phyloP scores from a whole-genome alignment of 2,888 invertebrate species.

The Dolomedes plantarius region DNA sequence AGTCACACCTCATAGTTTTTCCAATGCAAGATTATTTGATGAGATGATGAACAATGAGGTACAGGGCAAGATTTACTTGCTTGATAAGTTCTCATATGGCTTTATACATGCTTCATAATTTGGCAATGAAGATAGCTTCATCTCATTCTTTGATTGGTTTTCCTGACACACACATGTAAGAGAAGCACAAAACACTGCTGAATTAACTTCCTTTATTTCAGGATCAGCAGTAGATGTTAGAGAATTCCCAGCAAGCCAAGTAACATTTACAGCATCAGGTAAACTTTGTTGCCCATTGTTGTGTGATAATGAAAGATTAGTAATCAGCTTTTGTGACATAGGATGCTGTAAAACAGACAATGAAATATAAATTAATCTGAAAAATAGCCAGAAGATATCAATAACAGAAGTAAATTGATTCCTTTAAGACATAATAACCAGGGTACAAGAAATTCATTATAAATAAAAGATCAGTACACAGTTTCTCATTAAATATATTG shows the following conservation, averaged over 20 bases:
- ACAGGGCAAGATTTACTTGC: conserved; percentile 93
- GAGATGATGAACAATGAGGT: conserved; percentile 97
- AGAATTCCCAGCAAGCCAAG: conserved; percentile 36
- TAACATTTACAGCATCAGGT: conserved; percentile 46
- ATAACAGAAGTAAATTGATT: too few relatives aligned
- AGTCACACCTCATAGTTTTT: conserved; percentile 97
- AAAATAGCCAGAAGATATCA: too few relatives aligned
- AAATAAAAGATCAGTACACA: too few relatives aligned
- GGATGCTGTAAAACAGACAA: conserved; percentile 30
- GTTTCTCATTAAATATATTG: too few relatives aligned
- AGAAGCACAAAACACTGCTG: conserved; percentile 98
- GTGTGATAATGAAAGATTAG: conserved; percentile 71
- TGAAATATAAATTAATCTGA: too few relatives aligned
- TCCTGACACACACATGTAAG: conserved; percentile 97
- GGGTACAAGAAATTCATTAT: too few relatives aligned
- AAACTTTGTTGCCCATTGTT: conserved; percentile 72
- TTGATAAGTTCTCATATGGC: conserved; percentile 98
- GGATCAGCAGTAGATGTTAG: conserved; percentile 85
- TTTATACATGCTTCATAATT: conserved; percentile 98
- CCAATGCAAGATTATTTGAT: conserved; percentile 99
- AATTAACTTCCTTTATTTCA: conserved; percentile 97
- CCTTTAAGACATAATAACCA: too few relatives aligned
- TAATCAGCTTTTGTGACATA: conserved; percentile 48
- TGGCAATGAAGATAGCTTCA: conserved; percentile 92
- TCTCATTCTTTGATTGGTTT: conserved; percentile 79